phyloP scores from a whole-genome alignment of 1,140 invertebrate species.

The Sarcophaga bullata region DNA sequence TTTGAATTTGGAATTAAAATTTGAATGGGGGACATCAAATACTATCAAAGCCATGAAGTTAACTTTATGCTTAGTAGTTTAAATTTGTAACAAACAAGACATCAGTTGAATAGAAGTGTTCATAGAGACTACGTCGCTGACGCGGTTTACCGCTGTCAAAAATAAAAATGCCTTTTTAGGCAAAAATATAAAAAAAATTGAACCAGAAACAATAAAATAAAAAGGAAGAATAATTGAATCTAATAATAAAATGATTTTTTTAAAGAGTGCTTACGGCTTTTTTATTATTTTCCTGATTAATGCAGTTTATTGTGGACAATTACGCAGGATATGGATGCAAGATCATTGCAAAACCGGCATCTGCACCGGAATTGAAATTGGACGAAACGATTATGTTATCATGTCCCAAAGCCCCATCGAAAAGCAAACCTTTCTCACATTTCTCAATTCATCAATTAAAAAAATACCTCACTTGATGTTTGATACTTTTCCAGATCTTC shows the following conservation, averaged over 20 bases:
- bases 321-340: conserved; percentile 62
- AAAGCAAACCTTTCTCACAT: conserved; percentile 56
- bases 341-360: conserved; percentile 59
- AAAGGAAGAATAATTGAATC: too few relatives aligned
- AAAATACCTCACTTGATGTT: conserved; percentile 63
- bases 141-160: conserved; percentile 44
- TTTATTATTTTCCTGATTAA: neutral
- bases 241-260: too few relatives aligned
- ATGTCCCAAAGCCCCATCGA: conserved; percentile 56
- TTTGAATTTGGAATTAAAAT: too few relatives aligned
- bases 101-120: conserved; percentile 55
- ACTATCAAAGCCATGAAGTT: too few relatives aligned
- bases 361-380: conserved; percentile 56
- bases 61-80: neutral
- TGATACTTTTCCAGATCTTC: conserved; percentile 62
- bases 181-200: neutral
- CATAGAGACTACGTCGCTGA: conserved; percentile 58
- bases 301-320: conserved; percentile 45
- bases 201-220: neutral
- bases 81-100: neutral
- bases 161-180: conserved; percentile 5
- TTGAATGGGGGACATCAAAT: too few relatives aligned
- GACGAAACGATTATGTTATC: conserved; percentile 60
- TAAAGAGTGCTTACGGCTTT: neutral
- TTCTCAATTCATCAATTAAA: conserved; percentile 60